Percentiles rank a stretch among this genome's conserved stretches.
phyloP scores from a whole-genome alignment of 2,888 invertebrate species.

The Allolobophora icterica region DNA sequence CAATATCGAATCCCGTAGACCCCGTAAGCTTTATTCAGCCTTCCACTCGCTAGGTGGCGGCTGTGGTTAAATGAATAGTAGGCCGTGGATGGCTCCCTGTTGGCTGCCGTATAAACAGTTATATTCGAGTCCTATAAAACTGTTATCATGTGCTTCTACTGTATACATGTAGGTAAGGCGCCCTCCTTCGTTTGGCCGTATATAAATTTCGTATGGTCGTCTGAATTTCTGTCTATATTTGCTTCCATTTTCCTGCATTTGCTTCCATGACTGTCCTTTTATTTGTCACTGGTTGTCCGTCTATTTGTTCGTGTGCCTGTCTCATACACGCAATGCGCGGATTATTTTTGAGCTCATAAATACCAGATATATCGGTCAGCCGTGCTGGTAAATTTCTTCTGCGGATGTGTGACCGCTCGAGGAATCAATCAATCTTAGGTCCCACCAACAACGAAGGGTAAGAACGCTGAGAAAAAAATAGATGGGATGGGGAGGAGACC shows the following conservation, averaged over 20 bases:
- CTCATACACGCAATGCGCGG: not conserved
- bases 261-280: not conserved
- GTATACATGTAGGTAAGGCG: too few species aligned
- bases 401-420: not conserved
- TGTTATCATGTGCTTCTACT: too few species aligned
- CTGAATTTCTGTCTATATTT: too few species aligned
- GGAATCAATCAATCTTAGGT: not conserved
- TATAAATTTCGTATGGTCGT: too few species aligned
- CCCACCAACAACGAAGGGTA: not conserved
- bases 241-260: not conserved
- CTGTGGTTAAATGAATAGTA: too few species aligned
- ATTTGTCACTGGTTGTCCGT: not conserved
- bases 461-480: not conserved
- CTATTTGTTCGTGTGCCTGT: not conserved
- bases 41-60: too few species aligned
- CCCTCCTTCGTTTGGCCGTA: too few species aligned
- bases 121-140: too few species aligned
- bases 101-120: too few species aligned
- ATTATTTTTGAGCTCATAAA: slow-evolving; percentile 11
- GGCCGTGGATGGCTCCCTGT: too few species aligned
- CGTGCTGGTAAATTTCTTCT: not conserved
- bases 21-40: too few species aligned
- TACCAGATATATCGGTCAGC: not conserved
- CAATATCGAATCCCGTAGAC: too few species aligned
- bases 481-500: not conserved